phyloP scores from a whole-genome alignment of 2,888 invertebrate species.

The Nemurella pictetii region DNA sequence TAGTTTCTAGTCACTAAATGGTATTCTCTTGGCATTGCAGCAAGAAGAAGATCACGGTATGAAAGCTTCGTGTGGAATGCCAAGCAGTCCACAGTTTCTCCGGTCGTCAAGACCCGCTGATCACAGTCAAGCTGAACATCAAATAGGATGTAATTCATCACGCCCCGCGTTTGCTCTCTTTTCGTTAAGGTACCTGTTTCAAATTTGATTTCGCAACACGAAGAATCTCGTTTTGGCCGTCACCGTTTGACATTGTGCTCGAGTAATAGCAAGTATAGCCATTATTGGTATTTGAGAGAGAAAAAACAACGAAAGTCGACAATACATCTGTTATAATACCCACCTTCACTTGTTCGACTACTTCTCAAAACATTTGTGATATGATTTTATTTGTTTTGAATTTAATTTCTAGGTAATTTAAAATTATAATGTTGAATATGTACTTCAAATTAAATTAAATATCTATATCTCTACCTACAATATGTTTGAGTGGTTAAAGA shows the following conservation, averaged over 20 bases:
- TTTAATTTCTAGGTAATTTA: not conserved
- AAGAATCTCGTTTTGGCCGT: not conserved
- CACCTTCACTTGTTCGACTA: not conserved
- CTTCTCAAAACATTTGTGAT: not conserved
- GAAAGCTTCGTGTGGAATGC: constrained; percentile 29
- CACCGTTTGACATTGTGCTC: not conserved
- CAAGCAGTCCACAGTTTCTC: not conserved
- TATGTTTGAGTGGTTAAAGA: not conserved
- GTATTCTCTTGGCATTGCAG: constrained; percentile 32
- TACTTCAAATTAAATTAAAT: too few relatives aligned
- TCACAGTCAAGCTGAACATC: not conserved
- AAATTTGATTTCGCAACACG: not conserved
- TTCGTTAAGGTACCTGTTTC: not conserved
- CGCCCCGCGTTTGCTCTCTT: not conserved
- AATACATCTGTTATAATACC: not conserved
- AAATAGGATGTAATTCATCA: not conserved
- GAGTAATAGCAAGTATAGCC: not conserved
- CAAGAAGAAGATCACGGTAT: constrained; percentile 40
- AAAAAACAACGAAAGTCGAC: not conserved
- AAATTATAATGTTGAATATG: not conserved
- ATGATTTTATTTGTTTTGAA: not conserved
- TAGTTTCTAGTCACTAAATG: not conserved
- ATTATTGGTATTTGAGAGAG: not conserved
- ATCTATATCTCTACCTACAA: not conserved
- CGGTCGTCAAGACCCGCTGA: not conserved